Base-by-base conservation (phyloP, 92 coral and sea anemone species). In the Bergia puertoricense region DNA sequence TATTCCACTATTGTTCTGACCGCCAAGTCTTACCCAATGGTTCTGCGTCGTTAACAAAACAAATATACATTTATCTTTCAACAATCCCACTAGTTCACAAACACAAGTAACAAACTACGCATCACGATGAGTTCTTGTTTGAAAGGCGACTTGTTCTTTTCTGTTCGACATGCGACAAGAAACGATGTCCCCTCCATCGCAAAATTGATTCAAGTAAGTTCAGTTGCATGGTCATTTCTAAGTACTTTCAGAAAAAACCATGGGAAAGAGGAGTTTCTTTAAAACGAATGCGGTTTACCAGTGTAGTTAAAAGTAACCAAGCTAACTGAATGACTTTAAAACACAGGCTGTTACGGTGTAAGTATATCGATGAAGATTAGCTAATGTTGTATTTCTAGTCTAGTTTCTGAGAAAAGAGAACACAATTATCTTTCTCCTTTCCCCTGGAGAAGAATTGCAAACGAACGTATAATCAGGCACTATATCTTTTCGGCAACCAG, bases 131-230 rank as follows among this genome's bases (percentile, higher is more conserved):
- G 20, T 71, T 84, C 87, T 44, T 40, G 36, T 16, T 45, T 84
- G 15, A 50, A 54, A 16, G 20, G 65, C 77, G 45, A 68, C 44
- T 54, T 68, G 2, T 73, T 69, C 54, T 84, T 69, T 44, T n/a
- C 16, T 48, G 80, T 89, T 67, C 90, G 97, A 16, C 41, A 87
- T 69, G 97, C 92, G 36, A 91, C 82, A 0, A 85, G 41, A 73
- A 79, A 43, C 38, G 97, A 94, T 86, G 93, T 92, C 5, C 91
- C 95, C 23, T 76, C 92, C 62, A 94, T 94, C 41, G 97, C 97
- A 13, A 89, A 91, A 77, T 85, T 94, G 93, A 94, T 94, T 11
- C 76, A 80, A 93, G 97, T 94, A 84, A 74, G 69, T 89, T 20
- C 54, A 75, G 5, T 76, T 51, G 14, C 11, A 22, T 23, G 15